Evolutionary conservation across 64 coral and sea anemone species (phyloP).

Genomic region (Montipora capricornis): DNA sequence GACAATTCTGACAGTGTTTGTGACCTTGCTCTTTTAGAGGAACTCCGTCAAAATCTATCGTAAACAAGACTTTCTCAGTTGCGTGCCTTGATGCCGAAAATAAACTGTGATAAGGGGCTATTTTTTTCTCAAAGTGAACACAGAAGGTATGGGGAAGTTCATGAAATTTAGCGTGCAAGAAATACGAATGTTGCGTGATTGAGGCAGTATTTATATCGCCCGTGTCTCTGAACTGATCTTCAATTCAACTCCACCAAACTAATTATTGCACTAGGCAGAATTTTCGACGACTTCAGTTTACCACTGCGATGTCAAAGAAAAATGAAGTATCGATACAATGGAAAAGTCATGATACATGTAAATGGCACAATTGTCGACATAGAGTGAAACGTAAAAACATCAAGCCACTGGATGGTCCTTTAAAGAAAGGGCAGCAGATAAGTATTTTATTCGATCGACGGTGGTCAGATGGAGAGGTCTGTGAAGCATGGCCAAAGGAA

Average conservation of each 20-base stretch:
- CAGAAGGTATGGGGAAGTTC: no score
- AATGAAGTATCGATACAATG: background rate
- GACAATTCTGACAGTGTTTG: background rate
- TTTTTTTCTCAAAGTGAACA: no score
- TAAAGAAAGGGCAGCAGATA: background rate
- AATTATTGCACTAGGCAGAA: background rate
- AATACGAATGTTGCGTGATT: no score
- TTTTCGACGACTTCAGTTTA: background rate
- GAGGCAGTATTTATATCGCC: background rate
- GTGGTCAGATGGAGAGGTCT: background rate
- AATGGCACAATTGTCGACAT: background rate
- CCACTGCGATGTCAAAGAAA: background rate
- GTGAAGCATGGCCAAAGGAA: conserved; percentile 7
- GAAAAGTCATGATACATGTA: background rate
- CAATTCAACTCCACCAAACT: background rate
- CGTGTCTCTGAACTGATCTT: background rate
- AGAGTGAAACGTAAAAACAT: conserved; percentile 1
- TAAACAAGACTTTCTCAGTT: background rate
- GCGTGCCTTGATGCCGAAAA: background rate
- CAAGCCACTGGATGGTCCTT: background rate
- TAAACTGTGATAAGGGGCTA: no score
- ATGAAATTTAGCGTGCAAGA: no score
- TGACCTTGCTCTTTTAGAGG: conserved; percentile 6
- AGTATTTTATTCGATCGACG: background rate
- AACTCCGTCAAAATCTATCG: background rate